These are phyloP conservation scores for Chascanopsetta lugubris DNA, from an alignment of 2,113 vertebrate species.

Conservation along the genomic window DNA sequence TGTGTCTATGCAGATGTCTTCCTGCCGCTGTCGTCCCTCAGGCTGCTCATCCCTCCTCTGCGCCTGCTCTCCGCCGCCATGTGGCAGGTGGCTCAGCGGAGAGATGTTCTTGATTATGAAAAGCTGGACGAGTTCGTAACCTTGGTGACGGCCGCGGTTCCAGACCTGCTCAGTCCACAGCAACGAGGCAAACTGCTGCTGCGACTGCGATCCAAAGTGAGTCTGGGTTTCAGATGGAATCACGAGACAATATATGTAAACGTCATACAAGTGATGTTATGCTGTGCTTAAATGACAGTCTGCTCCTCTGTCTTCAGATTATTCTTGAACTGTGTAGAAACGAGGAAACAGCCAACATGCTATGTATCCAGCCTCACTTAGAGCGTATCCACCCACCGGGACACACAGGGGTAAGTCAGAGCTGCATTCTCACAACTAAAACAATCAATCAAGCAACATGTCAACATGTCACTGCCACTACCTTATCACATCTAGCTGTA, in stretches of 20 bases:
- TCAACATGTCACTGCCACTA: too few relatives aligned
- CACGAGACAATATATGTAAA: not conserved
- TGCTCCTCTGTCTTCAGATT: slow-evolving; percentile 35
- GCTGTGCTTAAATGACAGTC: not conserved
- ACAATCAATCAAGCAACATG: too few relatives aligned
- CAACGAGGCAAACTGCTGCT: slow-evolving; percentile 79
- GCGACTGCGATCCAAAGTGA: slow-evolving; percentile 79
- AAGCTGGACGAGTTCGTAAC: slow-evolving; percentile 76
- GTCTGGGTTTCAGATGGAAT: not conserved
- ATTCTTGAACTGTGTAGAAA: slow-evolving; percentile 68
- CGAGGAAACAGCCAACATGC: slow-evolving; percentile 45
- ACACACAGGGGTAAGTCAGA: slow-evolving; percentile 53
- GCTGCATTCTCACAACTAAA: not conserved
- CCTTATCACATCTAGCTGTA: too few relatives aligned
- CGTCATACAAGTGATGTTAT: not conserved
- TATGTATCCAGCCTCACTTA: slow-evolving; percentile 55
- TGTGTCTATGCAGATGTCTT: slow-evolving; percentile 46
- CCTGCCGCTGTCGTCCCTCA: slow-evolving; percentile 54
- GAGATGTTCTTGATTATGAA: slow-evolving; percentile 67
- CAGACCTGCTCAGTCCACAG: slow-evolving; percentile 75
- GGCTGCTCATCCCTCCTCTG: slow-evolving; percentile 66
- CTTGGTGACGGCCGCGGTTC: slow-evolving; percentile 66
- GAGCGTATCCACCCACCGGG: slow-evolving; percentile 59
- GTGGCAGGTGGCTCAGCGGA: slow-evolving; percentile 74
- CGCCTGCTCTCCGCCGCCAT: slow-evolving; percentile 74